A percentile compares a stretch with the other conserved stretches of the same genome.
These are phyloP conservation scores for Diplogasteroides magnus DNA, from an alignment of 1,140 invertebrate genomes.

Conservation along the genomic window DNA sequence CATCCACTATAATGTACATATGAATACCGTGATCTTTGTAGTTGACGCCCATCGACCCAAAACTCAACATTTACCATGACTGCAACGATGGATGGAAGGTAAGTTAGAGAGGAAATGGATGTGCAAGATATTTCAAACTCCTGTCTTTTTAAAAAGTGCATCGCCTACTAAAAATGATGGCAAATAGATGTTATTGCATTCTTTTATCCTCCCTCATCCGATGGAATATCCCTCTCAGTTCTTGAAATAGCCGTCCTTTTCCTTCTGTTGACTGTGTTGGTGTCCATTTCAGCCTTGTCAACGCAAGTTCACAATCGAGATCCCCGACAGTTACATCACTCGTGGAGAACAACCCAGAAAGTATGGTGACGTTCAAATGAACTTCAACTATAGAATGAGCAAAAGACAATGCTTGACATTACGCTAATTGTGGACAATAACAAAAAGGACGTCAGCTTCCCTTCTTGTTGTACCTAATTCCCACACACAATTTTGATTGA, in stretches of 20 bases:
- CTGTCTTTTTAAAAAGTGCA: too few relatives aligned
- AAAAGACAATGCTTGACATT: too few relatives aligned
- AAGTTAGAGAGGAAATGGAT: slow-evolving; percentile 4
- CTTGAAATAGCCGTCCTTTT: too few relatives aligned
- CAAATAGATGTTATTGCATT: neutral
- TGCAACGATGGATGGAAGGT: slow-evolving; percentile 31
- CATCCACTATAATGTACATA: slow-evolving; percentile 14
- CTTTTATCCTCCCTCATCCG: too few relatives aligned
- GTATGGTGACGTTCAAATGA: neutral
- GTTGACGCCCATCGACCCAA: slow-evolving; percentile 37
- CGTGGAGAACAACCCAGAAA: slow-evolving; percentile 16
- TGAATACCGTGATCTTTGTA: slow-evolving; percentile 30
- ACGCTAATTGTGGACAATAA: too few relatives aligned
- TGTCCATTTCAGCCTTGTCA: slow-evolving; percentile 35
- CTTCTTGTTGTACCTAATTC: too few relatives aligned
- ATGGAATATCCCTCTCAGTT: too few relatives aligned
- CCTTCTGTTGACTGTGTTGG: too few relatives aligned
- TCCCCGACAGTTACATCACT: slow-evolving; percentile 34
- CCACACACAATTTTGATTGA: too few relatives aligned
- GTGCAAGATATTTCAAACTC: neutral
- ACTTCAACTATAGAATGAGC: too few relatives aligned
- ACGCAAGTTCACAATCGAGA: slow-evolving; percentile 36
- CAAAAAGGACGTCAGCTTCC: too few relatives aligned
- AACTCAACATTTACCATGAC: slow-evolving; percentile 39
- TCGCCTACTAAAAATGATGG: neutral